Percentiles rank a stretch among this genome's conserved stretches.
phyloP scores from a whole-genome alignment of 2,888 invertebrate species.

The Perdita meconis region DNA sequence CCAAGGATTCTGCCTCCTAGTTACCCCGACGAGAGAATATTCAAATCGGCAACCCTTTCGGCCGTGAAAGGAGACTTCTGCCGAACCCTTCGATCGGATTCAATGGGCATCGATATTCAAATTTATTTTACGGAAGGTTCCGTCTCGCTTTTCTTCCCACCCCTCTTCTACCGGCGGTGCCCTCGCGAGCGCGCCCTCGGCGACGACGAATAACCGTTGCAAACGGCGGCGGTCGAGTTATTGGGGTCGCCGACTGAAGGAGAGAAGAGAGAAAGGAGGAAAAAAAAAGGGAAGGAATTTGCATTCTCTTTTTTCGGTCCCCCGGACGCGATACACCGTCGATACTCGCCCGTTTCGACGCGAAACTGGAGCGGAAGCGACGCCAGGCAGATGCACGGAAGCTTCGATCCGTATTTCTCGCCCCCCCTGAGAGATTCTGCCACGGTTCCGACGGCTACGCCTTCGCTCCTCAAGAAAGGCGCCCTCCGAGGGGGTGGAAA shows the following conservation, averaged over 20 bases:
- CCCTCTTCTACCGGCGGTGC: too few species aligned
- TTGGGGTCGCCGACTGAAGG: constrained; percentile 69
- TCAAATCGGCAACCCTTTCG: constrained; percentile 83
- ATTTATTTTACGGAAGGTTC: constrained; percentile 83
- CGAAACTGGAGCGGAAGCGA: constrained; percentile 78
- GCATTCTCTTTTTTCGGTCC: constrained; percentile 68
- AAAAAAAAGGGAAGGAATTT: constrained; percentile 72
- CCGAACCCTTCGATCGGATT: constrained; percentile 83
- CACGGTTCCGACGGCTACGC: constrained; percentile 20
- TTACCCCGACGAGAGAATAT: constrained; percentile 83
- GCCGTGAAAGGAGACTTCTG: constrained; percentile 78
- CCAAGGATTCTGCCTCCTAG: constrained; percentile 81
- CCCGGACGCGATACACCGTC: constrained; percentile 34
- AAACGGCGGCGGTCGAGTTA: constrained; percentile 66
- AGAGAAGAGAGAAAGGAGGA: constrained; percentile 47
- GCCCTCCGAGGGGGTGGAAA: constrained; percentile 19
- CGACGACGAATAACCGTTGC: constrained; percentile 64
- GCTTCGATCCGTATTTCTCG: constrained; percentile 53
- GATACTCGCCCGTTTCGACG: constrained; percentile 56
- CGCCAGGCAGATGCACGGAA: constrained; percentile 70
- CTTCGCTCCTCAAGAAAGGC: constrained; percentile 20
- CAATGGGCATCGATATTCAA: constrained; percentile 85
- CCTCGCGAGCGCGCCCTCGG: constrained; percentile 23
- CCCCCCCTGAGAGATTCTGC: constrained; percentile 40
- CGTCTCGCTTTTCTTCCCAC: constrained; percentile 56